Base-by-base conservation (phyloP, 2,888 invertebrate species). In the Tiliacea citrago region DNA sequence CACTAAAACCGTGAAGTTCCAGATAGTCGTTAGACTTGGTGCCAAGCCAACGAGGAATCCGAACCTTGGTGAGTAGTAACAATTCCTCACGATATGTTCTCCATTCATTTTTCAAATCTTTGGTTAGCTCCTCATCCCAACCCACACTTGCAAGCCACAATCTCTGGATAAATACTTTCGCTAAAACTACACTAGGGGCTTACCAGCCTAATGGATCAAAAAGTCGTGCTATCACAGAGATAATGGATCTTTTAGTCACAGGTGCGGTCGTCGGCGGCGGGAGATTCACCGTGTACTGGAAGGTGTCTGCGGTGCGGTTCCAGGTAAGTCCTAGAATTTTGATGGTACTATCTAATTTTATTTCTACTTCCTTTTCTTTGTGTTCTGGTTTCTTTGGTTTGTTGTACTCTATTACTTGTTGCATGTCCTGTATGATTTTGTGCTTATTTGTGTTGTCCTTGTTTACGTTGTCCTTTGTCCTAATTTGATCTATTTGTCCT, bases 271-370 rank as follows among this genome's bases (percentile, higher is more conserved):
- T 68, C 1, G 81, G 65, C 0, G 84, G 70, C 7, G 70, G 77
- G 2, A 84, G 85, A 2, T 73, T 79, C 57, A 69, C 60, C 39
- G 60, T 35, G 82, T 67, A 81, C 1, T 49, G 89, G 84, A 83
- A 83, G 8, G 21, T 16, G 42, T 77, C 76, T 6, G 65, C 39
- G 49, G 49, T 49, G 49, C 49, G 49, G 49, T 49, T 49, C 49
- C 49, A 49, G 49, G 18, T 49, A 49, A 13, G 2, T 51, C 51
- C 69, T 16, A 42, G 13, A 12, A 69, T 62, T 29, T 71, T 62
- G 39, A 71, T 42, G 21, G 61, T 69, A 42, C 39, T 69, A 18
- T 69, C 60, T 39, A 69, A 10, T 39, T 69, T 69, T 13, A 61
- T 69, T 49, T 51, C 69, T 9, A 61, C 55, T 42, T 68, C 63